Percentiles rank a stretch among this genome's conserved stretches.
These are phyloP conservation scores for Ctenopoma multispine DNA, from an alignment of 2,797 vertebrate genomes.

Conservation along the genomic window DNA sequence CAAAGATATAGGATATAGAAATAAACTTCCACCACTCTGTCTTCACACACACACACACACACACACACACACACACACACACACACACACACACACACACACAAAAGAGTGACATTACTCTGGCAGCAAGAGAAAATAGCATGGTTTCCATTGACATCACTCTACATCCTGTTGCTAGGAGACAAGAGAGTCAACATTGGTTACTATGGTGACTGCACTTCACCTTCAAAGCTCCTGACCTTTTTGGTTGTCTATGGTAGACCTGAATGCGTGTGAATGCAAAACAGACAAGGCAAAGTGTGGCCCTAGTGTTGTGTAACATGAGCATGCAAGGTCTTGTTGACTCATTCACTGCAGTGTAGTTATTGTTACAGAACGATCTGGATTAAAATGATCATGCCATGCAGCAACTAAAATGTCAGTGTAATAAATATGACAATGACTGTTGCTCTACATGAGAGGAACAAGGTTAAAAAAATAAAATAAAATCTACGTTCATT, in stretches of 20 bases:
- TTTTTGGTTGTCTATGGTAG: constrained; percentile 67
- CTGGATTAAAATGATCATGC: constrained; percentile 23
- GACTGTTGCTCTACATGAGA: background rate
- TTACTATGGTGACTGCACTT: constrained; percentile 83
- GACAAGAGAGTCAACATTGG: constrained; percentile 81
- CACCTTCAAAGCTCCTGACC: constrained; percentile 83
- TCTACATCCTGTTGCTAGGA: constrained; percentile 81
- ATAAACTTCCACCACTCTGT: constrained; percentile 53
- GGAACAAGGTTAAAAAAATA: background rate
- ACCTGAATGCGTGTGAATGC: constrained; percentile 26
- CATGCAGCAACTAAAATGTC: constrained; percentile 13
- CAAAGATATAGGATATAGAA: constrained; percentile 58
- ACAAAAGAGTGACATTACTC: constrained; percentile 75
- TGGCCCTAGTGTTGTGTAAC: constrained; percentile 65
- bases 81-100: constrained; percentile 9
- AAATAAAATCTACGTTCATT: background rate
- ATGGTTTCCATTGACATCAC: constrained; percentile 85
- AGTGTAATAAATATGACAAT: background rate
- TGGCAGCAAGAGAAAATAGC: constrained; percentile 78
- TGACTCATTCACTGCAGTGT: constrained; percentile 59
- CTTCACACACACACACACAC: constrained; percentile 32
- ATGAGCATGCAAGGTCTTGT: constrained; percentile 58
- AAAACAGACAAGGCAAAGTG: constrained; percentile 31
- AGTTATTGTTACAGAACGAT: constrained; percentile 25
- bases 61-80: constrained; percentile 56